These are phyloP conservation scores for Brachyalestes nurse DNA, from an alignment of 2,797 vertebrate species.

Conservation along the genomic window DNA sequence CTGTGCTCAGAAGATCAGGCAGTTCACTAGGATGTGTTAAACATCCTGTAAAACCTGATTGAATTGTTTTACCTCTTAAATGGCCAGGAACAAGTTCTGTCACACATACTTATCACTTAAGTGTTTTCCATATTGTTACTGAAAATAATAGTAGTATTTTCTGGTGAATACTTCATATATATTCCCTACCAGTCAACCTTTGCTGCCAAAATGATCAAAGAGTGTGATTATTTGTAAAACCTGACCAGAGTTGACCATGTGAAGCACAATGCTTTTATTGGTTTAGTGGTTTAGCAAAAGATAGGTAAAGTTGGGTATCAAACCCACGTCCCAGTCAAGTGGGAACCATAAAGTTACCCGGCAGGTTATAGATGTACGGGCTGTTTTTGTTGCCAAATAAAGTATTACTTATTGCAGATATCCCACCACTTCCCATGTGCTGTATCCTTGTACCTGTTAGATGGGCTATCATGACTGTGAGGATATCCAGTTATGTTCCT, in stretches of 20 bases:
- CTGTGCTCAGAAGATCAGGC: not conserved
- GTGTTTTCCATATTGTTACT: no score
- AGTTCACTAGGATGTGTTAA: not conserved
- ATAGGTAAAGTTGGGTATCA: not conserved
- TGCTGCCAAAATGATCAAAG: conserved; percentile 4
- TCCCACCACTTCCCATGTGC: not conserved
- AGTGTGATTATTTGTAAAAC: no score
- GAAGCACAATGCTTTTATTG: not conserved
- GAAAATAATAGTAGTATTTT: no score
- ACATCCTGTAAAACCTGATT: not conserved
- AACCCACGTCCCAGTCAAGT: not conserved
- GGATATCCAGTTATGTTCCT: conserved; percentile 3
- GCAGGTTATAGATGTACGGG: not conserved
- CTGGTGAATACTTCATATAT: not conserved
- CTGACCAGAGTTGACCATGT: not conserved
- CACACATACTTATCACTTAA: no score
- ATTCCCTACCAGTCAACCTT: not conserved
- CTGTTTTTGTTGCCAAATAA: not conserved
- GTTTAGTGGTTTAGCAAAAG: no score
- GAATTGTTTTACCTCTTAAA: not conserved
- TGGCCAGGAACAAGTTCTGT: not conserved
- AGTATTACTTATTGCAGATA: not conserved
- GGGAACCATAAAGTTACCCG: not conserved
- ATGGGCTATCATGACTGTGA: not conserved
- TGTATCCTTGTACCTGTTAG: not conserved